phyloP scores from a whole-genome alignment of 2,797 vertebrate genomes.

The Botia almorhae region DNA sequence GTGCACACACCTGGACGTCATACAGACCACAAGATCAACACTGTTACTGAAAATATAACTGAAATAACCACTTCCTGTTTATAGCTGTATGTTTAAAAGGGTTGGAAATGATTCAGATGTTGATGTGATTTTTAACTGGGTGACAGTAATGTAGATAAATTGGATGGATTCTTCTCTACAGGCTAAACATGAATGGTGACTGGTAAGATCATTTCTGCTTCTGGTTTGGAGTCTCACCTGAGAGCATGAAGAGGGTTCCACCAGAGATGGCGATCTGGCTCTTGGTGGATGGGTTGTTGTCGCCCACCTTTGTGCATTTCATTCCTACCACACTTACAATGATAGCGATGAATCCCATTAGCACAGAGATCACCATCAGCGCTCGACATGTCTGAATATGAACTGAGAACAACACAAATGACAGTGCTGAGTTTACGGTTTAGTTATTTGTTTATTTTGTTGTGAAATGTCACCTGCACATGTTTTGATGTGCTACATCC shows the following conservation, averaged over 20 bases:
- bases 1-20: slow-evolving; percentile 86
- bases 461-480: neutral
- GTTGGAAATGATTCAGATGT: neutral
- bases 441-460: neutral
- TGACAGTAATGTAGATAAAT: neutral
- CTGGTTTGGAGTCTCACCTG: slow-evolving; percentile 76
- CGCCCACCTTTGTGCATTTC: slow-evolving; percentile 97
- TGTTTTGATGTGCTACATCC: neutral
- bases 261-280: slow-evolving; percentile 89
- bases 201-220: too few species aligned
- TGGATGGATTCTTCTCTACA: too few species aligned
- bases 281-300: slow-evolving; percentile 90
- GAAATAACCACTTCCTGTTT: slow-evolving; percentile 48
- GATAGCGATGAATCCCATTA: slow-evolving; percentile 92
- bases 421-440: neutral
- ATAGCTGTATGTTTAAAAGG: slow-evolving; percentile 16
- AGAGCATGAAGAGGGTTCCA: slow-evolving; percentile 89
- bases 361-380: slow-evolving; percentile 93
- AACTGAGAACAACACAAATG: slow-evolving; percentile 71
- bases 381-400: slow-evolving; percentile 95
- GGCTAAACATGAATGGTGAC: too few species aligned
- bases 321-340: slow-evolving; percentile 94
- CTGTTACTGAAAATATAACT: slow-evolving; percentile 5
- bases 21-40: slow-evolving; percentile 28
- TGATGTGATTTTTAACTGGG: slow-evolving; percentile 5